Evolutionary conservation across 2,797 vertebrate species (phyloP), one percentile per base, ranked within the genome.

Genomic region (Scomberomorus guttatus): DNA sequence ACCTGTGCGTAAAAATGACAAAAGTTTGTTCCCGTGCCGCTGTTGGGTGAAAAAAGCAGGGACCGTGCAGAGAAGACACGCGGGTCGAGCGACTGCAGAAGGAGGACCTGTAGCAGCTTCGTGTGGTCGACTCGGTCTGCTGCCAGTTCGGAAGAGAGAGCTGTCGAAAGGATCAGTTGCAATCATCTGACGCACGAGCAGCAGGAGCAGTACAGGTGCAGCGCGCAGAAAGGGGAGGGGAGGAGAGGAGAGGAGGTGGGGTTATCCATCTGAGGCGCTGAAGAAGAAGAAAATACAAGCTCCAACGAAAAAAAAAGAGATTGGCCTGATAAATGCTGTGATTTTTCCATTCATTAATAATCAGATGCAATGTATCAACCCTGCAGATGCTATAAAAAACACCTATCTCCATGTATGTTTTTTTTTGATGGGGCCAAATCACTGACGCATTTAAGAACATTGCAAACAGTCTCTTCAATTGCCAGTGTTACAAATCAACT

Each of bases 101-200:
- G 22, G 44, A 37, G 25, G 46, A 51, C 15, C 48, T 55, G 50
- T 9, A 11, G 5, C 8, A 57, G 25, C 83, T 22, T 52, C 2
- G 37, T 37, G 0, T 14, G 54, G 44, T 89, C 54, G 59, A 60
- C 17, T 46, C 70, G 42, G 9, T 82, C 37, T 87, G 84, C 37
- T 50, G 75, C 24, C 55, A 17, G 39, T 13, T 29, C 10, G 22
- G 24, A 59, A 1, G 48, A 17, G 65, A 24, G 61, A 29, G 1
- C 37, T 67, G 7, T 52, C 25, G 51, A 12, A 71, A 32, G 63
- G 72, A 12, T 13, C 59, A 18, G 48, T 42, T 62, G 72, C 63
- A 82, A 79, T 73, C 70, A 29, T 73, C 50, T 88, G 91, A 88
- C 85, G 84, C 78, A 81, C 79, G 56, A 34, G 27, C 15, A 7